Conservation (phyloP, 1,140 invertebrate genomes). For the Dreissena rostriformis region DNA sequence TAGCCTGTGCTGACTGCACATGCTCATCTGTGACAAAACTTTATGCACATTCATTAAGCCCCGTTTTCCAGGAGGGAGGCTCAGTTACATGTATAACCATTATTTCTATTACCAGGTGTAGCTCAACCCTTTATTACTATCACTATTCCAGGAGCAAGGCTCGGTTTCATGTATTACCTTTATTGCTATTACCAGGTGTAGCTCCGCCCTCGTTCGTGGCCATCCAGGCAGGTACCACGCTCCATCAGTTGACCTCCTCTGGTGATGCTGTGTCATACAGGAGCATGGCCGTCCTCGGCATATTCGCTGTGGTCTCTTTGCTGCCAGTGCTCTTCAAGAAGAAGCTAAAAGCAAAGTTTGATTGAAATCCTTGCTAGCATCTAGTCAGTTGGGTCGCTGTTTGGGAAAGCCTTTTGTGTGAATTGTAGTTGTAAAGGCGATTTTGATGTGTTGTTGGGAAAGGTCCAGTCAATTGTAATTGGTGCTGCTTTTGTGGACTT, state of each 20-base stretch:
- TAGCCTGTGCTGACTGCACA: too few relatives aligned
- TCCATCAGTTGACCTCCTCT: constrained; percentile 95
- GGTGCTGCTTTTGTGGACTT: too few relatives aligned
- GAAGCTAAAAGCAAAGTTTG: constrained; percentile 83
- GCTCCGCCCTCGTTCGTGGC: constrained; percentile 98
- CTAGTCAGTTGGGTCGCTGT: background rate
- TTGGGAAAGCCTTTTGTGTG: background rate
- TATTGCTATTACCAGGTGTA: constrained; percentile 87
- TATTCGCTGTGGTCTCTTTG: constrained; percentile 92
- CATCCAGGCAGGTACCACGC: constrained; percentile 97
- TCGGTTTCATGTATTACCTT: too few relatives aligned
- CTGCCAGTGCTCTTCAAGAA: constrained; percentile 96
- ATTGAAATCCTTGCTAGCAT: constrained; percentile 60
- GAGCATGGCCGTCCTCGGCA: constrained; percentile 89
- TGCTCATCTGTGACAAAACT: too few relatives aligned
- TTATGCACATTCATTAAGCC: too few relatives aligned
- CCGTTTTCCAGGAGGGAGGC: too few relatives aligned
- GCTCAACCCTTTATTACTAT: constrained; percentile 99
- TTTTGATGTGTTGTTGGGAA: too few relatives aligned
- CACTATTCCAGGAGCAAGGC: too few relatives aligned
- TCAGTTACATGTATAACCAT: too few relatives aligned
- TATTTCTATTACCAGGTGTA: constrained; percentile 87
- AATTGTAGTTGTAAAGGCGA: background rate
- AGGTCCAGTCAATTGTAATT: too few relatives aligned
- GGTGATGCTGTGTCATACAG: constrained; percentile 94